Base-by-base conservation (phyloP, 2,888 invertebrate genomes). In the Sarcophaga caerulescens region DNA sequence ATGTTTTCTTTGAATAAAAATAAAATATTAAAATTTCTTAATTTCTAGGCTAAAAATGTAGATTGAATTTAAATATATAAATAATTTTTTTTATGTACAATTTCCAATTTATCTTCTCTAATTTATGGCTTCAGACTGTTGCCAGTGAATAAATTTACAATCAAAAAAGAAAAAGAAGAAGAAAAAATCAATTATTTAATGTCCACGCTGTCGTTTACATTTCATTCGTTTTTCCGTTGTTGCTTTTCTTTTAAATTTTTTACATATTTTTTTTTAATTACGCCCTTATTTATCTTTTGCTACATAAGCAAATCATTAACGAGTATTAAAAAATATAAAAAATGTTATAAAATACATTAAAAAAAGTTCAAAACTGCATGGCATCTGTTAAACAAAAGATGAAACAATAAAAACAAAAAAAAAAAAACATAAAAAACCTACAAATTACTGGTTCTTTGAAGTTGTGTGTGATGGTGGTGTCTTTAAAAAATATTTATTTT, bases 281-380 rank as follows among this genome's bases (percentile, higher is more conserved):
- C 66, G 68, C 57, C 68, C 6, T 60, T 73, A 68, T 77, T 78
- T 57, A 62, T 75, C 63, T 75, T 52, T 68, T 83, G 71, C 66
- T 65, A 62, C 63, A 47, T 69, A 73, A 83, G 84, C 74, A 84
- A 84, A 84, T 84, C 77, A 78, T 86, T 84, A 84, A 78, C 74
- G 78, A 52, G 14, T 14, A 66, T 79, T 73, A 45, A 52, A 52
- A 59, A 70, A 65, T 47, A 21, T 63, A 23, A 47, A 65, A 63
- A 65, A 25, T 14, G 19, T 62, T 23, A 8, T 52, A 52, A 68
- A 45, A 35, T 35, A 35, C 2, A 10, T 10, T 60, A 21, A 17
- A 14, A 12, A 63, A 19, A 57, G 44, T 21, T 12, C 1, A 59
- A 70, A 59, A 35, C n/a, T 63, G 57, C 68, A 60, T 77, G 70